A percentile compares a stretch with the other conserved stretches of the same genome.
Evolutionary conservation across 2,113 vertebrate species (phyloP).

Genomic region (Morone saxatilis): DNA sequence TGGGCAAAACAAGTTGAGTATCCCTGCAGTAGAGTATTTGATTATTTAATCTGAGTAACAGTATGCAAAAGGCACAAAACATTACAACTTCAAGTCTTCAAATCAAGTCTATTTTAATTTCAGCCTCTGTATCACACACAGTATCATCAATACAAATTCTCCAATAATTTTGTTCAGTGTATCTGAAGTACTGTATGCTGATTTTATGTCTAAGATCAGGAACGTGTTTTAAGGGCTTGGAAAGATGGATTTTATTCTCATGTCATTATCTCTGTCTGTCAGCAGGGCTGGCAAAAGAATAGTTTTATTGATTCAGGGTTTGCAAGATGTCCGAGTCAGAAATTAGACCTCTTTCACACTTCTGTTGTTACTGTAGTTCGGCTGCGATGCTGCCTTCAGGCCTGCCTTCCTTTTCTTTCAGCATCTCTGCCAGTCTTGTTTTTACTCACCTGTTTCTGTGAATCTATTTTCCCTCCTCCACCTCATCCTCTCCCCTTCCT

Average conservation of each 20-base stretch:
- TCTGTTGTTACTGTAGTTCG: conserved; percentile 25
- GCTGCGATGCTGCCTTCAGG: conserved; percentile 23
- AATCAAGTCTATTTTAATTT: not conserved
- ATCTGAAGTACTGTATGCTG: not conserved
- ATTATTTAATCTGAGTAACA: not conserved
- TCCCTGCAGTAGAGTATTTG: no score
- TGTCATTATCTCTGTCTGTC: conserved; percentile 13
- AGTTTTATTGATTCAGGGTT: conserved; percentile 46
- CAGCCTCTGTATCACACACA: no score
- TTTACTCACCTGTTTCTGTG: conserved; percentile 28
- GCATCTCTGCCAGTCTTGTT: conserved; percentile 28
- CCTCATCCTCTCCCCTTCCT: conserved; percentile 9
- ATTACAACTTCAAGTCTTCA: not conserved
- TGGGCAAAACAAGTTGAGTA: no score
- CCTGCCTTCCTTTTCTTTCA: conserved; percentile 18
- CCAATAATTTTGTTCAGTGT: not conserved
- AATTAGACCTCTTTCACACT: conserved; percentile 29
- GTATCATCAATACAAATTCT: no score
- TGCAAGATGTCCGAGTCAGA: conserved; percentile 40
- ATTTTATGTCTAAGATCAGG: not conserved
- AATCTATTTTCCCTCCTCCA: conserved; percentile 3
- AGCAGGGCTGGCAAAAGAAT: conserved; percentile 7
- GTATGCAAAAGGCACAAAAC: not conserved
- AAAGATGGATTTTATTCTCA: not conserved
- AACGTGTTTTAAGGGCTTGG: not conserved